phyloP scores from a whole-genome alignment of 1,140 invertebrate genomes.

The Anthonomus grandis region DNA sequence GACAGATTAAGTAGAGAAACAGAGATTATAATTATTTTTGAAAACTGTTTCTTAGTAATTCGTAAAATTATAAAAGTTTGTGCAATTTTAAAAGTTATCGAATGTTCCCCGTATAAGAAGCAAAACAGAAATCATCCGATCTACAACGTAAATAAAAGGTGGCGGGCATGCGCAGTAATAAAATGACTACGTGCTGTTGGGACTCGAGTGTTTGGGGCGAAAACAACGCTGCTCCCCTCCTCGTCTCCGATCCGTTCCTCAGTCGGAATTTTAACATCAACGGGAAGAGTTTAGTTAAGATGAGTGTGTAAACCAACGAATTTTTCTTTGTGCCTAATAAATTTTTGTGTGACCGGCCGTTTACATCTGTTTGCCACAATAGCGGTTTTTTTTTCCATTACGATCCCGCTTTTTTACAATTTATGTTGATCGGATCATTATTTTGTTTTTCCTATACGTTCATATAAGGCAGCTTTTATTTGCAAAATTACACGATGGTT shows the following conservation, averaged over 20 bases:
- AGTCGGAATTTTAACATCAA: conserved; percentile 46
- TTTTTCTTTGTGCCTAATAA: conserved; percentile 43
- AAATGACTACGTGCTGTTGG: conserved; percentile 34
- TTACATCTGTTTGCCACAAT: conserved; percentile 23
- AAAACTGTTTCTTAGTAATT: no score
- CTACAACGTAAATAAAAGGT: conserved; percentile 22
- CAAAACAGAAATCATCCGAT: conserved; percentile 37
- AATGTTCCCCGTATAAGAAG: no score
- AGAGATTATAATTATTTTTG: no score
- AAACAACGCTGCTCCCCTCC: conserved; percentile 18
- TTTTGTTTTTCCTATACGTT: background rate
- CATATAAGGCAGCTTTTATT: no score
- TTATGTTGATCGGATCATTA: background rate
- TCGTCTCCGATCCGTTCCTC: no score
- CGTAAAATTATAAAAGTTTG: no score
- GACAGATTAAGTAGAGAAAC: no score
- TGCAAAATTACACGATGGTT: conserved; percentile 40
- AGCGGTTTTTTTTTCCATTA: conserved; percentile 21
- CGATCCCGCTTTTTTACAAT: conserved; percentile 11
- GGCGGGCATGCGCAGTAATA: conserved; percentile 22
- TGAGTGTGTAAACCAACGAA: conserved; percentile 40
- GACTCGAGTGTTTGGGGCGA: conserved; percentile 14
- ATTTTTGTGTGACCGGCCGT: conserved; percentile 35
- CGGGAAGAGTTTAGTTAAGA: conserved; percentile 37
- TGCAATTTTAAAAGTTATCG: no score